These are phyloP conservation scores for Phyllotis vaccarum DNA, from an alignment of 2,797 vertebrate species.

Conservation along the genomic window DNA sequence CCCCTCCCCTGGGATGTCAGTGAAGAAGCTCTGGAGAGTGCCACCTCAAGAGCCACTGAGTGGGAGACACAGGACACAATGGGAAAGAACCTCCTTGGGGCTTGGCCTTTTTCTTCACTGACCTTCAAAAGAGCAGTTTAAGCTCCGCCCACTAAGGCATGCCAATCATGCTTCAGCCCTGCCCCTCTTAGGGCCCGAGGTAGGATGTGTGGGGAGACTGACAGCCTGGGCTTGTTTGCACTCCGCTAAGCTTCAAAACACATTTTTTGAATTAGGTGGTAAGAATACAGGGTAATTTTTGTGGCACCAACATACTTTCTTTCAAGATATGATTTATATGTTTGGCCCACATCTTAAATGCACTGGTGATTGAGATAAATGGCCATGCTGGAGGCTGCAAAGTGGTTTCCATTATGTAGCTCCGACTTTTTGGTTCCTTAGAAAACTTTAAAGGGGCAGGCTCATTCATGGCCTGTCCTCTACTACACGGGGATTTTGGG, in stretches of 20 bases:
- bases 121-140: not conserved
- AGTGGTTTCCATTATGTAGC: slow-evolving; percentile 79
- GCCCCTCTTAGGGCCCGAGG: not conserved
- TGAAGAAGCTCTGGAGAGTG: not conserved
- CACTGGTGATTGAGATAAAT: slow-evolving; percentile 80
- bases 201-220: not conserved
- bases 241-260: slow-evolving; percentile 76
- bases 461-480: slow-evolving; percentile 10
- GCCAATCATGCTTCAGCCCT: not conserved
- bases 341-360: slow-evolving; percentile 79
- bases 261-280: slow-evolving; percentile 81
- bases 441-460: slow-evolving; percentile 53
- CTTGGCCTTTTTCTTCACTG: not conserved
- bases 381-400: slow-evolving; percentile 60
- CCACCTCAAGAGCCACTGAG: not conserved
- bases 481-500: slow-evolving; percentile 27
- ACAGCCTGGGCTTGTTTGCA: slow-evolving; percentile 57
- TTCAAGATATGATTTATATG: slow-evolving; percentile 83
- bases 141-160: not conserved
- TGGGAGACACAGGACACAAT: not conserved
- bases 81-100: not conserved
- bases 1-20: not conserved
- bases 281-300: slow-evolving; percentile 79
- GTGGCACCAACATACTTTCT: slow-evolving; percentile 79
- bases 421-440: slow-evolving; percentile 64